These are phyloP conservation scores for Halcyon smyrnensis DNA, from an alignment of 2,797 vertebrate species.

Conservation along the genomic window DNA sequence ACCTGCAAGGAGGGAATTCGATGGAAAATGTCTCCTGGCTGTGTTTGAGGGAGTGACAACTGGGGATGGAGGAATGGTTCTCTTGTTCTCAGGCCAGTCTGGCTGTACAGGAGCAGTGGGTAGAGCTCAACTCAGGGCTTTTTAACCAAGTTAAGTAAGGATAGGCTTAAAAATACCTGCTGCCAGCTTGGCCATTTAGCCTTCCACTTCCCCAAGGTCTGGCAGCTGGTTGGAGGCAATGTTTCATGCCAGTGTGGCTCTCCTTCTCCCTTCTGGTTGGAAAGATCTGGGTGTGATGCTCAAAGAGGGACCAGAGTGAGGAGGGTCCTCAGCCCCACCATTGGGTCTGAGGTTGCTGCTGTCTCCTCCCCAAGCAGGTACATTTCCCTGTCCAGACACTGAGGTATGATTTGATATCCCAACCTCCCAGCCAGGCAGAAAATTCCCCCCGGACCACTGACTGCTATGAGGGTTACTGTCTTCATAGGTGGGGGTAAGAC, in stretches of 20 bases:
- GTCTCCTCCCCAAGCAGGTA: neutral
- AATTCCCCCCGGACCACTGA: rapidly evolving
- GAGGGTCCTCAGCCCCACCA: neutral
- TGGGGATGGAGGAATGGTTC: neutral
- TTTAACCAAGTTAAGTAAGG: neutral
- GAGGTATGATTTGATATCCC: rapidly evolving
- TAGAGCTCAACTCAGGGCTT: neutral
- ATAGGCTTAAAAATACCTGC: neutral
- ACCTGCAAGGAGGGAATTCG: neutral
- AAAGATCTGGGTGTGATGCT: neutral
- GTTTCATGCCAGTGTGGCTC: rapidly evolving
- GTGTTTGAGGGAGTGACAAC: neutral
- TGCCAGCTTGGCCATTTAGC: rapidly evolving
- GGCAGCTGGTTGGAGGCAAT: neutral
- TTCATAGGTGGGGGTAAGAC: rapidly evolving
- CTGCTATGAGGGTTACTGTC: neutral
- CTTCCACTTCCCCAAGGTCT: neutral
- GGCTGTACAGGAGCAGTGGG: neutral
- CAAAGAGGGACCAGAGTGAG: neutral
- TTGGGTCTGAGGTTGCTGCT: neutral
- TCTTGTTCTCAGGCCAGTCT: rapidly evolving
- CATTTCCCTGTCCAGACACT: too few species aligned
- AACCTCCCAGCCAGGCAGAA: neutral
- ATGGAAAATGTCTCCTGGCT: neutral
- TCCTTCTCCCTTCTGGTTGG: neutral